Evolutionary conservation across 2,888 invertebrate species (phyloP).

Genomic region (Eristalinus sepulchralis): DNA sequence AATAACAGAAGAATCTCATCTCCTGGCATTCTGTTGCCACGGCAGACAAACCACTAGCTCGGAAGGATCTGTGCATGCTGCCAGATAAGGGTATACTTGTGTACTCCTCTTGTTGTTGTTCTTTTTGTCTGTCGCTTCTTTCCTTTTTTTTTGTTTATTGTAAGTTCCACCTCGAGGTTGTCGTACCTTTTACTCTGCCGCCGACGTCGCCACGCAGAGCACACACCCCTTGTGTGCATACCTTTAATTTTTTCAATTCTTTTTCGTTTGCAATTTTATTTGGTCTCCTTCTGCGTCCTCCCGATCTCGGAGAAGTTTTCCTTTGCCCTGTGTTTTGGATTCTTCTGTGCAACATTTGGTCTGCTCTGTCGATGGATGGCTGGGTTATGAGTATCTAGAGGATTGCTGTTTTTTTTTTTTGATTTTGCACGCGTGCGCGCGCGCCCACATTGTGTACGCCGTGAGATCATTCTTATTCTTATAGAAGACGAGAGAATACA

Average conservation of each 20-base stretch:
- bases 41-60: conserved; percentile 22
- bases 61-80: conserved; percentile 56
- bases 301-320: neutral
- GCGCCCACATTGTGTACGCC: conserved; percentile 48
- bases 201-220: neutral
- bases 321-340: neutral
- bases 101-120: conserved; percentile 24
- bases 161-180: conserved; percentile 41
- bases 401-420: conserved; percentile 25
- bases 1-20: conserved; percentile 56
- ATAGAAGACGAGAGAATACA: conserved; percentile 9
- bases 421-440: conserved; percentile 12
- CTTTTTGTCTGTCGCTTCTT: neutral
- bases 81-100: conserved; percentile 55
- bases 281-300: neutral
- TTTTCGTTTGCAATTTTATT: conserved; percentile 1
- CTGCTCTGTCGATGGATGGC: conserved; percentile 11
- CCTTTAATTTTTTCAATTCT: conserved; percentile 63
- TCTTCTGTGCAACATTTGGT: conserved; percentile 27
- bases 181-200: conserved; percentile 40
- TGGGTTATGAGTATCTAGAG: conserved; percentile 44
- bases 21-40: neutral
- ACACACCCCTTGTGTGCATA: conserved; percentile 10
- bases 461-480: conserved; percentile 69
- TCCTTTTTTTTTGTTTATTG: neutral